Evolutionary conservation across 2,113 vertebrate genomes (phyloP), one percentile per base, ranked within the genome.

Genomic region (Nycticorax nycticorax): DNA sequence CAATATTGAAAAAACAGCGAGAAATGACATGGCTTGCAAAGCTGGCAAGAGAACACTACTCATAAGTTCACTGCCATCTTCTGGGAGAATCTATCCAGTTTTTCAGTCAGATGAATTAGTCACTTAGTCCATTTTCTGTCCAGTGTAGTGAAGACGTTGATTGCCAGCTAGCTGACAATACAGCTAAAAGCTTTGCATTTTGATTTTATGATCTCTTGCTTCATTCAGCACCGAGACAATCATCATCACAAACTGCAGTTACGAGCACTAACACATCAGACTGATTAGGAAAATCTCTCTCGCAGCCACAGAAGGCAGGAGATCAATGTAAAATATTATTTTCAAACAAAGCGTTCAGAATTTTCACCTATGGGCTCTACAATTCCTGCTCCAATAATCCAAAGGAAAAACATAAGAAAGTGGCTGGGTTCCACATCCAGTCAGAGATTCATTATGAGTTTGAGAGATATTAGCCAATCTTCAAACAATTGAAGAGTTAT

Each of bases 1-100:
- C 37, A 75, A 5, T 53, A 53, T 6, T 62, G 52, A 8, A 20
- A 78, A 60, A 56, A 28, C 6, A 64, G 14, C 26, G 74, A 77
- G 9, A 71, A 82, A 84, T 45, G 0, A 23, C 6, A 20, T 2
- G 52, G 57, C 2, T 66, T 89, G 33, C 18, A 85, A 82, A 76
- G 24, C 15, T 84, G 91, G 30, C 41, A 87, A 37, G 19, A 57
- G 66, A 93, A 87, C 45, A 73, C 22, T 89, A 50, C 26, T 75
- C 45, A 79, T 35, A 88, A 26, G 93, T 91, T 77, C 80, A 95
- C 77, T 96, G 95, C 92, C 96, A 95, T 88, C 89, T 97, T 96
- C 94, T 92, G 91, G 94, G 84, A 84, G 53, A 93, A 87, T 37
- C 57, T 62, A 59, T 73, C 48, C 37, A 60, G 21, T 27, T 94